Evolutionary conservation across 2,888 invertebrate genomes (phyloP).

Genomic region (Eulithis testata): DNA sequence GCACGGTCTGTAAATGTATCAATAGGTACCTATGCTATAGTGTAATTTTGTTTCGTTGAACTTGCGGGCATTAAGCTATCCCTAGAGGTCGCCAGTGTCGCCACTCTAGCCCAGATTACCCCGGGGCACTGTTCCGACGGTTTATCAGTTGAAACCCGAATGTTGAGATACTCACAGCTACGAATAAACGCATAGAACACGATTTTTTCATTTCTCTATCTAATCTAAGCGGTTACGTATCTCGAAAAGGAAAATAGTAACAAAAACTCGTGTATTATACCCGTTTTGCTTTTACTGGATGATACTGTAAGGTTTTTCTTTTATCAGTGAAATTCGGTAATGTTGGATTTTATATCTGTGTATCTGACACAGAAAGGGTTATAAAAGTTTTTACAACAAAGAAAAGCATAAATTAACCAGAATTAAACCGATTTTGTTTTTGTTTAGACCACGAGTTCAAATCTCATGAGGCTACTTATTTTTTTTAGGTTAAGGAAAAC

Average conservation of each 20-base stretch:
- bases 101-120: constrained; percentile 55
- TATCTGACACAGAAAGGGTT: constrained; percentile 15
- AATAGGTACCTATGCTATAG: constrained; percentile 23
- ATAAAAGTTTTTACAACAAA: constrained; percentile 19
- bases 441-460: constrained; percentile 7
- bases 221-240: constrained; percentile 42
- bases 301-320: constrained; percentile 23
- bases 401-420: constrained; percentile 14
- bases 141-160: constrained; percentile 53
- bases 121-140: constrained; percentile 53
- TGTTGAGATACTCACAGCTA: constrained; percentile 42
- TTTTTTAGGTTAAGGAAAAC: constrained; percentile 4
- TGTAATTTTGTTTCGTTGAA: constrained; percentile 44
- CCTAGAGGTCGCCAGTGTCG: constrained; percentile 46
- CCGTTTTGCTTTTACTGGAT: constrained; percentile 24
- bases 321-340: constrained; percentile 29
- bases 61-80: constrained; percentile 45
- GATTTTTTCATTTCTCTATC: constrained; percentile 41
- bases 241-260: constrained; percentile 42
- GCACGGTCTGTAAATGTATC: constrained; percentile 20
- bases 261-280: constrained; percentile 32
- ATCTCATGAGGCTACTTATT: constrained; percentile 5
- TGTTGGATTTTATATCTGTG: constrained; percentile 20
- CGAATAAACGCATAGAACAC: constrained; percentile 42
- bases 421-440: constrained; percentile 14